Percentiles rank a stretch among this genome's conserved stretches.
phyloP scores from a whole-genome alignment of 2,113 vertebrate species.

The Burhinus oedicnemus region DNA sequence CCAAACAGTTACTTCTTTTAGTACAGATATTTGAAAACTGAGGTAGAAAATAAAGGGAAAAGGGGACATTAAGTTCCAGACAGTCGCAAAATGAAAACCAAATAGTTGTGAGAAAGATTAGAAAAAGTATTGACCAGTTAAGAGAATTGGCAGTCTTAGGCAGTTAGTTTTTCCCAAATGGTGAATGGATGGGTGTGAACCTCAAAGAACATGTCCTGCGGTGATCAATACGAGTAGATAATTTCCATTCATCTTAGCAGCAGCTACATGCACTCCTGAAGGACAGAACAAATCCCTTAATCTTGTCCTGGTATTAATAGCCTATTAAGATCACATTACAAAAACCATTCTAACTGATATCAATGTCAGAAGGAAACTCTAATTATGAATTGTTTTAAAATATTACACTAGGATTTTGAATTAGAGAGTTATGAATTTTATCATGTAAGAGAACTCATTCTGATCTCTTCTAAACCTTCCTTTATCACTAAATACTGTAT shows the following conservation, averaged over 20 bases:
- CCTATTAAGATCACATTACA: slow-evolving; percentile 51
- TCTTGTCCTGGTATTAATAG: slow-evolving; percentile 48
- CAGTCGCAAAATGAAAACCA: not conserved
- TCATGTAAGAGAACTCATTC: not conserved
- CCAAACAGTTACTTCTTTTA: not conserved
- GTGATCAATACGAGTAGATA: not conserved
- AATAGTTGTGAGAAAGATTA: not conserved
- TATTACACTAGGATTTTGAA: not conserved
- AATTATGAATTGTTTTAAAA: slow-evolving; percentile 59
- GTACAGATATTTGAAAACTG: not conserved
- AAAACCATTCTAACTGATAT: slow-evolving; percentile 9
- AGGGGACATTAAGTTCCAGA: not conserved
- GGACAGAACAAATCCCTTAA: slow-evolving; percentile 48
- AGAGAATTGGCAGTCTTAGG: not conserved
- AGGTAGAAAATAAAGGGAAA: not conserved
- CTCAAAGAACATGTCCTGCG: not conserved
- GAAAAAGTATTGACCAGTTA: not conserved
- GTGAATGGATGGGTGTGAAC: not conserved
- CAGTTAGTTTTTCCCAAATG: not conserved
- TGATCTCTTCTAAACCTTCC: slow-evolving; percentile 21
- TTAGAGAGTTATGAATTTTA: not conserved
- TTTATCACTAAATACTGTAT: slow-evolving; percentile 1
- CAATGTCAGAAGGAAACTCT: slow-evolving; percentile 29
- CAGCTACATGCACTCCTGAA: not conserved
- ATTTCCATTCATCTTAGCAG: not conserved